Evolutionary conservation across 2,888 invertebrate species (phyloP).

Genomic region (Chaitophorus viminalis): DNA sequence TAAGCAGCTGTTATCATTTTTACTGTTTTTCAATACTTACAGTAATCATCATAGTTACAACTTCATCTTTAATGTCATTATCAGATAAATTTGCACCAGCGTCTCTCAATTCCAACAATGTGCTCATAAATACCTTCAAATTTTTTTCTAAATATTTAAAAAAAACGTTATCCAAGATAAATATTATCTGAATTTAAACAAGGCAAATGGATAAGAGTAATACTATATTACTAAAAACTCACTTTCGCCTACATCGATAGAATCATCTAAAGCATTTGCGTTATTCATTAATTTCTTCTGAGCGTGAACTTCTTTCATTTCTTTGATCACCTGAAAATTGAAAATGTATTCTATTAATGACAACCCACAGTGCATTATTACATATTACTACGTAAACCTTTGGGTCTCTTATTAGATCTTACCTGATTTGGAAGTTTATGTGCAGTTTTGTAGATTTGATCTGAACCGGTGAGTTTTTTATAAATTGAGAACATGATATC

Average conservation of each 20-base stretch:
- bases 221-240: not conserved
- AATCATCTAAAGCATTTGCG: not conserved
- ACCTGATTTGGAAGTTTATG: conserved; percentile 64
- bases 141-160: conserved; percentile 51
- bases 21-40: conserved; percentile 61
- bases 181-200: too few species aligned
- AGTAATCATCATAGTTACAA: conserved; percentile 65
- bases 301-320: not conserved
- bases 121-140: conserved; percentile 64
- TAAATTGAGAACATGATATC: conserved; percentile 63
- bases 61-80: conserved; percentile 64
- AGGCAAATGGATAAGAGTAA: not conserved
- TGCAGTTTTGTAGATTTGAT: conserved; percentile 63
- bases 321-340: conserved; percentile 35
- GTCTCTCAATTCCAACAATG: conserved; percentile 64
- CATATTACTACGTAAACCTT: too few species aligned
- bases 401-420: not conserved
- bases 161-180: too few species aligned
- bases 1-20: too few species aligned
- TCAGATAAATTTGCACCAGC: conserved; percentile 64
- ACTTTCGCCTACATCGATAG: conserved; percentile 18
- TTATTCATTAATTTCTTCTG: not conserved
- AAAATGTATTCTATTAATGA: not conserved
- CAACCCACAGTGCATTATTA: too few species aligned
- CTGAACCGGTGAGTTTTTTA: conserved; percentile 62